Percentiles rank a stretch among this genome's conserved stretches.
These are phyloP conservation scores for Drosophila bocqueti DNA, from an alignment of 1,140 invertebrate species.

Conservation along the genomic window DNA sequence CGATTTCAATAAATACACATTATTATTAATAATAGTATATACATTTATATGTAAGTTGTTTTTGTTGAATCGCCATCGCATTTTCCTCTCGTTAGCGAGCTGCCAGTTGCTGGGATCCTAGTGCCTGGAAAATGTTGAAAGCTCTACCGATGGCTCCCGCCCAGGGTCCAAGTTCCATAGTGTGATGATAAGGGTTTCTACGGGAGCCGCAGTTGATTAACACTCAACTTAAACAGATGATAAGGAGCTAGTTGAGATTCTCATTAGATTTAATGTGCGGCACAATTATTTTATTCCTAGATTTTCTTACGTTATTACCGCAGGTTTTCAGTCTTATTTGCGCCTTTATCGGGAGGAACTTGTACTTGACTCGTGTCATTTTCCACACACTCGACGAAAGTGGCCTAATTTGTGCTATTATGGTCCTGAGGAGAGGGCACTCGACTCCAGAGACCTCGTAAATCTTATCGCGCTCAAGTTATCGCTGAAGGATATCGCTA, in stretches of 20 bases:
- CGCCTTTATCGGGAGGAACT: conserved; percentile 1
- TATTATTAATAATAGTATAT: conserved; percentile 41
- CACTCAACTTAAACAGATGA: conserved; percentile 23
- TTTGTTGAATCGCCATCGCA: conserved; percentile 1
- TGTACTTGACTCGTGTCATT: conserved; percentile 23
- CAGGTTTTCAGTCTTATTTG: conserved; percentile 12
- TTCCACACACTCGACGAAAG: conserved; percentile 14
- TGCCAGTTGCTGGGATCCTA: conserved; percentile 56
- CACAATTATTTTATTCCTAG: conserved; percentile 58
- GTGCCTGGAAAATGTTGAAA: conserved; percentile 58
- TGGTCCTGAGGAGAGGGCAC: conserved; percentile 10
- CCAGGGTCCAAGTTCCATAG: conserved; percentile 51
- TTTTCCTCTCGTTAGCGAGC: conserved; percentile 31
- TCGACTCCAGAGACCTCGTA: conserved; percentile 5
- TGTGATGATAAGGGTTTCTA: conserved; percentile 52
- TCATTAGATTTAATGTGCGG: conserved; percentile 51
- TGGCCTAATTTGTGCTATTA: conserved; percentile 31
- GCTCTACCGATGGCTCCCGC: conserved; percentile 29
- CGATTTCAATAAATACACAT: conserved; percentile 47
- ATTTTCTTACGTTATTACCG: conserved; percentile 24
- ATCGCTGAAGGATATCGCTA: conserved; percentile 24
- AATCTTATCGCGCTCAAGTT: conserved; percentile 29
- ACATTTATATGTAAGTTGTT: conserved; percentile 14
- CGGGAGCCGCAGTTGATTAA: conserved; percentile 30
- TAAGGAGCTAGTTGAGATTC: conserved; percentile 36